Base-by-base conservation (phyloP, 2,113 vertebrate species). In the Ptilorrhoa leucosticta region DNA sequence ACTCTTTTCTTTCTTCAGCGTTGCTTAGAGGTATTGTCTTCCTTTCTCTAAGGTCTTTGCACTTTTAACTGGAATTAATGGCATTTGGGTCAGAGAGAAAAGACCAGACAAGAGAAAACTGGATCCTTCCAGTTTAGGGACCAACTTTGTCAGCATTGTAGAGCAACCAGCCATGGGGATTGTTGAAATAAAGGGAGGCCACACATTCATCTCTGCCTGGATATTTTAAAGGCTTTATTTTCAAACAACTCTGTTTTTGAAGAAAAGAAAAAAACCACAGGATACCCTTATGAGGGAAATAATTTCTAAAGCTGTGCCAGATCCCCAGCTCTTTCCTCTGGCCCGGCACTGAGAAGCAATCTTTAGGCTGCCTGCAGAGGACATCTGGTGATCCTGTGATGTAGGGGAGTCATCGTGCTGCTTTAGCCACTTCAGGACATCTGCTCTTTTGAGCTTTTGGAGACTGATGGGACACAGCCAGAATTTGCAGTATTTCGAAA, bases 321-420 rank as follows among this genome's bases (percentile, higher is more conserved):
- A 90, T 69, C 71, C 70, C 81, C 37, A 80, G n/a, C 78, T 72
- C 71, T 93, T 88, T 93, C 54, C 84, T 85, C 30, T 83, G 82
- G 78, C 79, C 75, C 30, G 0, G 63, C 45, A 54, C n/a, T 71
- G 66, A 83, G 66, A 33, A 85, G 30, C 45, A 69, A 48, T 68
- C 48, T 39, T 78, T 45, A 69, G 72, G 39, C 53, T 90, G 91
- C 79, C 82, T 96, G 68, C 54, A 90, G 84, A 95, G 85, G 84
- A 96, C 93, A 96, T 94, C 90, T 94, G 91, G 87, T 79, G 84
- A 94, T 93, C 50, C 82, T 85, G 94, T 70, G 89, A 75, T 83
- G 58, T 8, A 54, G 82, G 12, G 54, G 75, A 93, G 78, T 88
- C 82, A 89, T 91, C 27, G 0, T 90, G 70, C 83, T 94, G 71